Base-by-base conservation (phyloP, 2,113 vertebrate genomes). In the Dendrocopos noguchii region DNA sequence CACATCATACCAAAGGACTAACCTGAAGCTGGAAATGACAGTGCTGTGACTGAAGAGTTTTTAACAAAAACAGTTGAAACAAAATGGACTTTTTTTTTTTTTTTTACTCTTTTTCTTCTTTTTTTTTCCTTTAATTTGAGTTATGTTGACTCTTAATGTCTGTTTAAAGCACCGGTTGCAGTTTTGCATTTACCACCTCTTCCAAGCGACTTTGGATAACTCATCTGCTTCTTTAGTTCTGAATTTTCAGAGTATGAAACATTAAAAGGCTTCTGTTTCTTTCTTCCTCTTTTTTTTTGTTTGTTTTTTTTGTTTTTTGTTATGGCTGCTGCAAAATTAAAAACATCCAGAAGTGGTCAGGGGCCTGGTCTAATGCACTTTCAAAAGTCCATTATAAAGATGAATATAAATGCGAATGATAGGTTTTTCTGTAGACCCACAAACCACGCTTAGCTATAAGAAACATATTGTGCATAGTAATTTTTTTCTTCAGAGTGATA, bases 401-500 rank as follows among this genome's bases (percentile, higher is more conserved):
- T 97, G 98, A 97, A 97, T 98, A 98, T 93, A 98, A 98, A 98
- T 98, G 98, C 12, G 33, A 97, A 97, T 95, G 97, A 95, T 75
- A 92, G 90, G 87, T 96, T 97, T 95, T 93, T 96, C 96, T 3
- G 84, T 94, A 91, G 96, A 97, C 97, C 97, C 97, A 97, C 96
- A 97, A 98, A 98, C 96, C 97, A 98, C 95, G 3, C 75, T 88
- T 95, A 97, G 97, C 98, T 97, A 97, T 98, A 98, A 98, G 95
- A 97, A 98, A 98, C 93, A 95, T 97, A 97, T 98, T 99, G 99
- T 99, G 98, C 99, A 98, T 99, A 99, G 99, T 98, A 98, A 97
- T 97, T 98, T 92, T 97, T 98, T 96, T 97, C 92, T 97, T 97
- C 97, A 91, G 91, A 96, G 95, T 97, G 98, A 97, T 97, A 97